Evolutionary conservation across 2,113 vertebrate genomes (phyloP).

Genomic region (Zosterops japonicus): DNA sequence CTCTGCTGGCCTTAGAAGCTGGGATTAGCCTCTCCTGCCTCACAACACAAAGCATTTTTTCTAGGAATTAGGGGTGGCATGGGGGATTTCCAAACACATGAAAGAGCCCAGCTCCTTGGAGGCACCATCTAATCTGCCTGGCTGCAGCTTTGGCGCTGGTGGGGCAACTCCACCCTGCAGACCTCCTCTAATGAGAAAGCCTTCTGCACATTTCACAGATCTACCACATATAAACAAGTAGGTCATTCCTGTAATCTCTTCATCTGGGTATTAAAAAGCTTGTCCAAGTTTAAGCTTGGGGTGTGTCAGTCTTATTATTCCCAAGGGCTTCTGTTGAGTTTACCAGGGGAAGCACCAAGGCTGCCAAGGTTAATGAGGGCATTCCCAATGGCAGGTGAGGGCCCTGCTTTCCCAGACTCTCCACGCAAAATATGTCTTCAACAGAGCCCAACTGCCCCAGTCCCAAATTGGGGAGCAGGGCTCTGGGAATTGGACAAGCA

Average conservation of each 20-base stretch:
- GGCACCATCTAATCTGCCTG: background rate
- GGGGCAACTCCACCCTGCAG: background rate
- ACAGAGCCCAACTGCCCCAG: background rate
- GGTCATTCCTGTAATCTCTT: slow-evolving; percentile 64
- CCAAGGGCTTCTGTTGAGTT: background rate
- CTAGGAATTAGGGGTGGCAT: background rate
- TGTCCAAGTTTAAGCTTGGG: slow-evolving; percentile 59
- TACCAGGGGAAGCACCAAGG: background rate
- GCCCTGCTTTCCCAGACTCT: background rate
- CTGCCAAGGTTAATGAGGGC: background rate
- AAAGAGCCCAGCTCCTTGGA: background rate
- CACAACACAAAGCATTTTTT: background rate
- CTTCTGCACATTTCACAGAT: slow-evolving; percentile 22
- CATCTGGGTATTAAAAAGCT: slow-evolving; percentile 58
- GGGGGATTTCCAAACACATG: background rate
- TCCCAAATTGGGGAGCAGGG: background rate
- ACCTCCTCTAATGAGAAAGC: slow-evolving; percentile 22
- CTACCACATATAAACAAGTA: slow-evolving; percentile 37
- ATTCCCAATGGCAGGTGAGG: background rate
- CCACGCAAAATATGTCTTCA: background rate
- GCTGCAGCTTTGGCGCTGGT: background rate
- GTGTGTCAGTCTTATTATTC: slow-evolving; percentile 46
- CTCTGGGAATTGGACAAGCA: background rate
- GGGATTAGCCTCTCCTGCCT: background rate
- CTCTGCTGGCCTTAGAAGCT: background rate